Conservation (phyloP, 1,140 invertebrate genomes). For the Cecropterus lyciades region DNA sequence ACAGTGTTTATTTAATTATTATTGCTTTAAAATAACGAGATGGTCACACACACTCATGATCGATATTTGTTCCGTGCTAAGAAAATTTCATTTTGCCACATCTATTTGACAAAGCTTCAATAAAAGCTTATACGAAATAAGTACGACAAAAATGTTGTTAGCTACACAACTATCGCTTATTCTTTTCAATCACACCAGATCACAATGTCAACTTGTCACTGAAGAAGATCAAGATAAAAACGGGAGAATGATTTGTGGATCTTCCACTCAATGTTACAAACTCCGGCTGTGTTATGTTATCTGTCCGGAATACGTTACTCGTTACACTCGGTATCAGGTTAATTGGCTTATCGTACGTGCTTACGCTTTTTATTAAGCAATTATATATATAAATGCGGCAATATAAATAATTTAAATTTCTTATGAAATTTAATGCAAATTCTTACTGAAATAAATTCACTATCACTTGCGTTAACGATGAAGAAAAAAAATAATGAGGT, state of each 20-base stretch:
- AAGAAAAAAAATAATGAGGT: no score
- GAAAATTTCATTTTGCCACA: no score
- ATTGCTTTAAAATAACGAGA: no score
- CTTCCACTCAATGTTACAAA: slow-evolving; percentile 21
- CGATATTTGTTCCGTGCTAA: no score
- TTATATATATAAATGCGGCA: background rate
- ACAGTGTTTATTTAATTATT: no score
- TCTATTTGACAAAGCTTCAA: no score
- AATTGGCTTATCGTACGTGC: slow-evolving; percentile 19
- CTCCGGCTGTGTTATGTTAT: slow-evolving; percentile 28
- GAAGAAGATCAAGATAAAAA: slow-evolving; percentile 61
- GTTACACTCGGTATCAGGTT: slow-evolving; percentile 16
- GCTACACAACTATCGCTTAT: slow-evolving; percentile 2
- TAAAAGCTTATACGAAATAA: no score
- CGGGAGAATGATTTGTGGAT: slow-evolving; percentile 62
- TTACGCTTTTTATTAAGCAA: background rate
- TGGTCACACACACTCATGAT: no score
- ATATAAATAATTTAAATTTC: no score
- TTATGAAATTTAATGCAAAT: no score
- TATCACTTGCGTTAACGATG: no score
- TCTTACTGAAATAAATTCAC: no score
- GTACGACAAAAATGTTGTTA: background rate
- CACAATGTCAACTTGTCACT: slow-evolving; percentile 53
- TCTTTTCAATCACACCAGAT: slow-evolving; percentile 42
- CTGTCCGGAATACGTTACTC: slow-evolving; percentile 13